phyloP scores from a whole-genome alignment of 2,888 invertebrate genomes.

The Sinohyriopsis cumingii region DNA sequence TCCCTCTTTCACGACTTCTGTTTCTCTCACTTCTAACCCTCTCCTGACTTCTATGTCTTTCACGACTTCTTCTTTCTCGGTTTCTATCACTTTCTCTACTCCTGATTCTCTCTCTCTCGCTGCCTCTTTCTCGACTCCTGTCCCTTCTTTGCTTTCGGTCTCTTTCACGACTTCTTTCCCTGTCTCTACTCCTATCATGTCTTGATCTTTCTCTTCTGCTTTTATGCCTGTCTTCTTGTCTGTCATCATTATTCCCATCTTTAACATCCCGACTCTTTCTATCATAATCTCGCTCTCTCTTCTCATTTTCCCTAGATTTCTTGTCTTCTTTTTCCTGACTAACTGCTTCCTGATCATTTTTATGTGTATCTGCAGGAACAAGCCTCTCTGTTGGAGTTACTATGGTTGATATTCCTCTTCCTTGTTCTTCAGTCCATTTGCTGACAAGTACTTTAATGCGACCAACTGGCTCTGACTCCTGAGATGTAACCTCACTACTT shows the following conservation, averaged over 20 bases:
- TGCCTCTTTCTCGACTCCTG: slow-evolving; percentile 12
- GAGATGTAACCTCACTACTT: no score
- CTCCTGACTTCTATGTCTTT: slow-evolving; percentile 26
- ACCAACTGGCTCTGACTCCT: neutral
- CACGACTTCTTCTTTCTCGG: slow-evolving; percentile 9
- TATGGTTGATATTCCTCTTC: neutral
- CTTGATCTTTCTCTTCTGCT: slow-evolving; percentile 10
- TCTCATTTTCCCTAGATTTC: slow-evolving; percentile 13
- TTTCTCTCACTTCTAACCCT: slow-evolving; percentile 16
- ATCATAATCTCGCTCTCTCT: neutral
- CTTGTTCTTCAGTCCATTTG: neutral
- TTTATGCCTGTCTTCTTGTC: slow-evolving; percentile 15
- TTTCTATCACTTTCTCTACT: slow-evolving; percentile 21
- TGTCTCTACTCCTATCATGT: slow-evolving; percentile 17
- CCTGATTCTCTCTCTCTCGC: slow-evolving; percentile 17
- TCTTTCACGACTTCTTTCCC: slow-evolving; percentile 2
- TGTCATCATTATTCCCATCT: slow-evolving; percentile 10
- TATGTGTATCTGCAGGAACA: slow-evolving; percentile 3
- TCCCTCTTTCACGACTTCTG: slow-evolving; percentile 17
- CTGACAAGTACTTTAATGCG: slow-evolving; percentile 3
- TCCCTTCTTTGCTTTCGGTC: slow-evolving; percentile 3
- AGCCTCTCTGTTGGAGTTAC: slow-evolving; percentile 4
- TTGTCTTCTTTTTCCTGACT: slow-evolving; percentile 20
- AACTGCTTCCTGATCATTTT: slow-evolving; percentile 1
- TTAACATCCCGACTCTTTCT: slow-evolving; percentile 10